Evolutionary conservation across 1,140 invertebrate species (phyloP).

Genomic region (Argopecten irradians): DNA sequence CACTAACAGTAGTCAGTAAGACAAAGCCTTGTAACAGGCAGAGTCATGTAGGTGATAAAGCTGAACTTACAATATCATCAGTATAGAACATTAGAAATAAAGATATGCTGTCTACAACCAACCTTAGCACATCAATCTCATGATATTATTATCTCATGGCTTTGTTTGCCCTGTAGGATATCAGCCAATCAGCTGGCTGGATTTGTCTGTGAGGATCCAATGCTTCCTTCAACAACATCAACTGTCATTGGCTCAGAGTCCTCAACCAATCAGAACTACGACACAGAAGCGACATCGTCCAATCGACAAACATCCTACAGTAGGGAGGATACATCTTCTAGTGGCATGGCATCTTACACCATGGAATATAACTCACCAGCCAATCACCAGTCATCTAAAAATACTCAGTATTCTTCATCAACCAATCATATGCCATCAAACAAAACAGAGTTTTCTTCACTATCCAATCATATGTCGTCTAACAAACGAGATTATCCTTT

Average conservation of each 20-base stretch:
- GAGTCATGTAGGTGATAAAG: too few species aligned
- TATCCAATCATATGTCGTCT: neutral
- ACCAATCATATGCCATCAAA: neutral
- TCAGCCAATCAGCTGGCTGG: constrained; percentile 40
- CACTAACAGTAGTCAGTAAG: too few species aligned
- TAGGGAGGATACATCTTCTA: neutral
- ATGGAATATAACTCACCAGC: neutral
- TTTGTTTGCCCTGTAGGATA: constrained; percentile 28
- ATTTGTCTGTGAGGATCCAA: constrained; percentile 19
- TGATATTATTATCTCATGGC: too few species aligned
- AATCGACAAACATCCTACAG: neutral
- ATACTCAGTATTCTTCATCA: neutral
- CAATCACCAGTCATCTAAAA: neutral
- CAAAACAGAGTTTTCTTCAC: neutral
- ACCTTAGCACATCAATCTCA: too few species aligned
- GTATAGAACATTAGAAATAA: too few species aligned
- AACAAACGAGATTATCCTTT: too few species aligned
- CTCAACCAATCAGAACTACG: neutral
- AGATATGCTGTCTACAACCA: too few species aligned
- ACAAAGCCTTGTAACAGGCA: too few species aligned
- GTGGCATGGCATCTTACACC: neutral
- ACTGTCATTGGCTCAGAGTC: neutral
- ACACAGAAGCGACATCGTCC: neutral
- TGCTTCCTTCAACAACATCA: neutral
- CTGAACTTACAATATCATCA: too few species aligned